Base-by-base conservation (phyloP, 2,888 invertebrate species). In the Lasioglossum pauxillum region DNA sequence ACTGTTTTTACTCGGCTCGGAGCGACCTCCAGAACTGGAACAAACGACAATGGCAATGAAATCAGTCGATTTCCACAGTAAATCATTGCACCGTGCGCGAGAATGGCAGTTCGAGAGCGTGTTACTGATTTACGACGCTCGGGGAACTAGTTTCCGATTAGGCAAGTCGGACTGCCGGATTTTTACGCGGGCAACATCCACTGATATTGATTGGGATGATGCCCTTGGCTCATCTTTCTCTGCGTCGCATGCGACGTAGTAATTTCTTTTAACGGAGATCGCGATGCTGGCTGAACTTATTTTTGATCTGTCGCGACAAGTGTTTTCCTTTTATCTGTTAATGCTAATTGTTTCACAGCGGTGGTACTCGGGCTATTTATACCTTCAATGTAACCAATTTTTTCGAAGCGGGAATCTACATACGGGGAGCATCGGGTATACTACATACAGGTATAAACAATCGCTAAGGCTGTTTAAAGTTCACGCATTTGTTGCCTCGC, bases 61-160 rank as follows among this genome's bases (percentile, higher is more conserved):
- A 83, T 71, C 57, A 0, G n/a, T n/a, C 10, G 57, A 57, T 27
- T 27, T 38, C 19, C 38, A 71, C 38, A n/a, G 57, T 57, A 57
- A 57, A 57, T 57, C 57, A 57, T 71, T 49, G 71, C 69, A 60
- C 41, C 80, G 53, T n/a, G 53, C 57, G 12, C 57, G 57, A 80
- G 57, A 83, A 80, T 27, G 44, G 46, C 31, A 53, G 49, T 5
- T 71, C 5, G 49, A 49, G 73, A 19, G 79, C 12, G 49, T 69
- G 44, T 67, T 53, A 46, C 23, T 84, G 77, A 84, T 84, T 82
- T 82, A 84, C 69, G 38, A 14, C 53, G 53, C n/a, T 74, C n/a
- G 75, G 64, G 72, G 74, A 78, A 82, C 84, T 84, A 84, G 77
- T 82, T 84, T 41, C 44, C 44, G 77, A 77, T 76, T 76, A 82